A percentile compares a stretch with the other conserved stretches of the same genome.
Evolutionary conservation across 1,140 invertebrate species (phyloP).

Genomic region (Halotydeus destructor): DNA sequence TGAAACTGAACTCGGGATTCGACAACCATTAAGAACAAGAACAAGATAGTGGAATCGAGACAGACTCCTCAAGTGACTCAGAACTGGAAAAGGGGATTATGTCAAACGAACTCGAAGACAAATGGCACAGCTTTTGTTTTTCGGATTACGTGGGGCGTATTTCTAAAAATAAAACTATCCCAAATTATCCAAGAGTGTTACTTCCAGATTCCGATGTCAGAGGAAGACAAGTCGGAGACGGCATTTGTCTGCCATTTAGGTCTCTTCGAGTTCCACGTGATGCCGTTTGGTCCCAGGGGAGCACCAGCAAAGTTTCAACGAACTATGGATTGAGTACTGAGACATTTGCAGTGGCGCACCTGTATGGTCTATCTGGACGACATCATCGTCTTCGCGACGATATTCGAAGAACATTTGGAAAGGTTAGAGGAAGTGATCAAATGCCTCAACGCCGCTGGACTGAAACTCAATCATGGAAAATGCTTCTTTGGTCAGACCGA

Average conservation of each 20-base stretch:
- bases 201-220: conserved; percentile 24
- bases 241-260: conserved; percentile 25
- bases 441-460: conserved; percentile 14
- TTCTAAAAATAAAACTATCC: too few species aligned
- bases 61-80: too few species aligned
- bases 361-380: conserved; percentile 19
- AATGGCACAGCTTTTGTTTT: too few species aligned
- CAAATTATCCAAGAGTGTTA: too few species aligned
- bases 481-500: conserved; percentile 19
- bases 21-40: too few species aligned
- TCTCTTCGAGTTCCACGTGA: conserved; percentile 21
- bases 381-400: conserved; percentile 15
- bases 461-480: conserved; percentile 23
- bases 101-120: too few species aligned
- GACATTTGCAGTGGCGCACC: conserved; percentile 1
- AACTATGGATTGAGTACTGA: conserved; percentile 15
- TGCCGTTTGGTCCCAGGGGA: conserved; percentile 17
- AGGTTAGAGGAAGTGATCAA: conserved; percentile 17
- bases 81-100: too few species aligned
- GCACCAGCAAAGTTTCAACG: conserved; percentile 19
- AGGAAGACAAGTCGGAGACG: conserved; percentile 24
- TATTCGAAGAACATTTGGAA: conserved; percentile 15
- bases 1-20: too few species aligned
- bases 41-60: too few species aligned
- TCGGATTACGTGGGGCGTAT: too few species aligned